Percentiles rank a stretch among this genome's conserved stretches.
These are phyloP conservation scores for Phalanger gymnotis DNA, from an alignment of 2,797 vertebrate species.

Conservation along the genomic window DNA sequence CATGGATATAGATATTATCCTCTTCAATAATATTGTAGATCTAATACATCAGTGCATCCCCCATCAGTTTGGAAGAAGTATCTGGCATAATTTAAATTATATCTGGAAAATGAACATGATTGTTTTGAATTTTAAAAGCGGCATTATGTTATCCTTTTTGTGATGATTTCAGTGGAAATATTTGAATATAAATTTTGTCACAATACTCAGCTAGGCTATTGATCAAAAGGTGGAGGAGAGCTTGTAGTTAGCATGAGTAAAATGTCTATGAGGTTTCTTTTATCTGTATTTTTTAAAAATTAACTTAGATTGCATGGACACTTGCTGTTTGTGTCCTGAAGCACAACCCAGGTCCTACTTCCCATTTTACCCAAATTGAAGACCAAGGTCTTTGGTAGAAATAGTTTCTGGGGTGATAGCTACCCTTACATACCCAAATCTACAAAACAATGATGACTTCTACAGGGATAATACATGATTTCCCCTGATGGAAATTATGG, in stretches of 20 bases:
- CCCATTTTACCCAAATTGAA: not conserved
- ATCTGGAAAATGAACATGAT: not conserved
- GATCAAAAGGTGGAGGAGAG: not conserved
- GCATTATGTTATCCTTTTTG: not conserved
- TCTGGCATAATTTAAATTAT: not conserved
- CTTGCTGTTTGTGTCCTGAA: no score
- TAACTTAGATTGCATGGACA: not conserved
- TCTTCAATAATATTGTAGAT: not conserved
- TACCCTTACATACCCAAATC: no score
- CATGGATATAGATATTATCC: not conserved
- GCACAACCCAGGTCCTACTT: no score
- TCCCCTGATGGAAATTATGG: no score
- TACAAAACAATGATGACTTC: not conserved
- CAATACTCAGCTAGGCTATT: not conserved
- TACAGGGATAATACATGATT: no score
- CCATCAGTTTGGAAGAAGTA: not conserved
- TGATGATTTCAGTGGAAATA: not conserved
- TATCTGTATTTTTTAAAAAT: not conserved
- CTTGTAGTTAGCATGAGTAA: not conserved
- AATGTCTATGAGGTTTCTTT: not conserved
- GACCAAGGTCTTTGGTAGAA: not conserved
- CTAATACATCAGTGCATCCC: not conserved
- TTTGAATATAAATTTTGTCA: not conserved
- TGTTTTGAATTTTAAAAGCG: not conserved
- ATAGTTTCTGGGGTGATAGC: not conserved